Percentiles rank a stretch among this genome's conserved stretches.
Conservation (phyloP, 2,797 vertebrate genomes). For the Lacerta agilis region DNA sequence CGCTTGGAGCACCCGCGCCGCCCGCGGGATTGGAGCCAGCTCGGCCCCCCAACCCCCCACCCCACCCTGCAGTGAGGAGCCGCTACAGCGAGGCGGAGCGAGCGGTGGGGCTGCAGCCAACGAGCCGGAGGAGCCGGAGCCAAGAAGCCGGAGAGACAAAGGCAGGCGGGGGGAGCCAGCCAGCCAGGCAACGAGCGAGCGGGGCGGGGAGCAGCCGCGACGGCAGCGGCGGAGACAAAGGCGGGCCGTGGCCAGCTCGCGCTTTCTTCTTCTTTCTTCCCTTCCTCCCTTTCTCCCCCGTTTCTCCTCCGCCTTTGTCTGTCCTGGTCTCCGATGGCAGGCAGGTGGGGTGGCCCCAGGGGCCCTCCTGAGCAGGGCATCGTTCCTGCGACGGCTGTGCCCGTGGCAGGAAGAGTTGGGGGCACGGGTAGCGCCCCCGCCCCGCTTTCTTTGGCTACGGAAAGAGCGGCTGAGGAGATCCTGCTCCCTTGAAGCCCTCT, state of each 20-base stretch:
- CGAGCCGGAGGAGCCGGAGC: constrained; percentile 48
- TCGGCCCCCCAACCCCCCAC: constrained; percentile 37
- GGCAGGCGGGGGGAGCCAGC: constrained; percentile 34
- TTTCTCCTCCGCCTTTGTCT: background rate
- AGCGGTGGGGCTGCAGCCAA: constrained; percentile 48
- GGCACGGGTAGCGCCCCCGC: background rate
- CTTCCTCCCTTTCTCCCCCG: background rate
- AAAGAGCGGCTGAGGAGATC: background rate
- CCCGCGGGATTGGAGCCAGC: background rate
- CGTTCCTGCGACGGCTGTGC: background rate
- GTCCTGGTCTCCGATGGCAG: background rate
- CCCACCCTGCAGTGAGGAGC: constrained; percentile 61
- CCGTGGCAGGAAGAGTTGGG: no score
- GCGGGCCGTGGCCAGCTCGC: background rate
- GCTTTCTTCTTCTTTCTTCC: no score
- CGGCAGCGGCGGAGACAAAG: constrained; percentile 33
- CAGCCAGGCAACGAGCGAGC: constrained; percentile 55
- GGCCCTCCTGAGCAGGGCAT: background rate
- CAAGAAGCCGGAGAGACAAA: constrained; percentile 49
- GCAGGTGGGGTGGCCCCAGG: no score
- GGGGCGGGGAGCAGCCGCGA: constrained; percentile 43
- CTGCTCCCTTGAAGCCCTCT: no score
- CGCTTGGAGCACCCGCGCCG: no score
- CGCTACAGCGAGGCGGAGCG: constrained; percentile 62
- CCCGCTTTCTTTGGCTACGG: no score